Conservation (phyloP, 2,113 vertebrate genomes). For the Dunckerocampus dactyliophorus region DNA sequence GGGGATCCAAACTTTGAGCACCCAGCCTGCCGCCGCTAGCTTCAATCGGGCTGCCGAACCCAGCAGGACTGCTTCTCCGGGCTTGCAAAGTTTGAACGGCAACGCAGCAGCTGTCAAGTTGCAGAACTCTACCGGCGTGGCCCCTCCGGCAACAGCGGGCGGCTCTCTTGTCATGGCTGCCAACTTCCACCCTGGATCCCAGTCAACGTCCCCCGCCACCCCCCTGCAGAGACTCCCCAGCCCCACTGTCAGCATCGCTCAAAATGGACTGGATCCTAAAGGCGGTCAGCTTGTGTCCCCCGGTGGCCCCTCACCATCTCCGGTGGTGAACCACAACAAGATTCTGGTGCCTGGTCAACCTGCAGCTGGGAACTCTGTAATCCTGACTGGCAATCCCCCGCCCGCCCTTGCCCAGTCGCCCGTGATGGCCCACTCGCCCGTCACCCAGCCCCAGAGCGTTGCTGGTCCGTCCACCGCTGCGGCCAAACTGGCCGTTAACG, state of each 20-base stretch:
- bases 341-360: constrained; percentile 60
- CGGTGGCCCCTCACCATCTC: constrained; percentile 38
- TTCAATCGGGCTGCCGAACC: constrained; percentile 49
- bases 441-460: constrained; percentile 44
- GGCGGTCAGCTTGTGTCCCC: constrained; percentile 38
- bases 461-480: constrained; percentile 23
- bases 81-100: constrained; percentile 67
- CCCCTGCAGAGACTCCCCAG: constrained; percentile 62
- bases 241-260: constrained; percentile 62
- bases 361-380: constrained; percentile 43
- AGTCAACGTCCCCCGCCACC: constrained; percentile 39
- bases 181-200: constrained; percentile 36
- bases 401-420: constrained; percentile 28
- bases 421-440: constrained; percentile 25
- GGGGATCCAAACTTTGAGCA: constrained; percentile 61
- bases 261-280: constrained; percentile 71
- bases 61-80: constrained; percentile 43
- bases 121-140: constrained; percentile 37
- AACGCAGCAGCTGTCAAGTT: constrained; percentile 53
- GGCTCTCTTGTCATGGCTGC: constrained; percentile 40
- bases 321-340: constrained; percentile 71
- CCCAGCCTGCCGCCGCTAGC: constrained; percentile 50
- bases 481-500: constrained; percentile 63
- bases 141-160: constrained; percentile 33
- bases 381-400: constrained; percentile 37